Conservation (phyloP, 2,888 invertebrate genomes). For the Caenorhabditis becei region DNA sequence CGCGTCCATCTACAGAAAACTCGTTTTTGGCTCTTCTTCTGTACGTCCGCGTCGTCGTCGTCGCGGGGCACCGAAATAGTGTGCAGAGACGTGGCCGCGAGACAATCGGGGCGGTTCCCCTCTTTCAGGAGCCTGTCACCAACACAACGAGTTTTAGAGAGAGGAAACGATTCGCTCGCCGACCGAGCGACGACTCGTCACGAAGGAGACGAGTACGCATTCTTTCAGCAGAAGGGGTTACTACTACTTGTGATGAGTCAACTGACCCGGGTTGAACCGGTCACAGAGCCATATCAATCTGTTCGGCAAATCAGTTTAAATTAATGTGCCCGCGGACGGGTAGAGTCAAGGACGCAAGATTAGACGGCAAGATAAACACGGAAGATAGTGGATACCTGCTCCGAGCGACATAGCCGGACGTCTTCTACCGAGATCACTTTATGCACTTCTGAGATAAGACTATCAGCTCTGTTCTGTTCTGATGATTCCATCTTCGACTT, state of each 20-base stretch:
- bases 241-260: neutral
- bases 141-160: conserved; percentile 54
- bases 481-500: no score
- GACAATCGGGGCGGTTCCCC: conserved; percentile 48
- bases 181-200: conserved; percentile 9
- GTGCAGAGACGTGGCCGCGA: conserved; percentile 33
- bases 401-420: neutral
- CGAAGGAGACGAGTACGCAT: conserved; percentile 14
- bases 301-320: neutral
- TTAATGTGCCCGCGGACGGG: neutral
- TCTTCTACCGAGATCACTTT: neutral
- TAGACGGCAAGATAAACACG: neutral
- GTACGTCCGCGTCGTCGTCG: conserved; percentile 42
- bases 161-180: conserved; percentile 32
- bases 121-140: conserved; percentile 52
- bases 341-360: neutral
- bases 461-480: no score
- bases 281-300: neutral
- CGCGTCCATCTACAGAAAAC: conserved; percentile 59
- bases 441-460: neutral
- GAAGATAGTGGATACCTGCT: neutral
- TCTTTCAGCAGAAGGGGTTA: conserved; percentile 7
- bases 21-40: conserved; percentile 65
- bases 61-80: conserved; percentile 47
- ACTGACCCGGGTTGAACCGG: neutral